phyloP scores from a whole-genome alignment of 2,797 vertebrate species.

The Acestrorhynchus altus region DNA sequence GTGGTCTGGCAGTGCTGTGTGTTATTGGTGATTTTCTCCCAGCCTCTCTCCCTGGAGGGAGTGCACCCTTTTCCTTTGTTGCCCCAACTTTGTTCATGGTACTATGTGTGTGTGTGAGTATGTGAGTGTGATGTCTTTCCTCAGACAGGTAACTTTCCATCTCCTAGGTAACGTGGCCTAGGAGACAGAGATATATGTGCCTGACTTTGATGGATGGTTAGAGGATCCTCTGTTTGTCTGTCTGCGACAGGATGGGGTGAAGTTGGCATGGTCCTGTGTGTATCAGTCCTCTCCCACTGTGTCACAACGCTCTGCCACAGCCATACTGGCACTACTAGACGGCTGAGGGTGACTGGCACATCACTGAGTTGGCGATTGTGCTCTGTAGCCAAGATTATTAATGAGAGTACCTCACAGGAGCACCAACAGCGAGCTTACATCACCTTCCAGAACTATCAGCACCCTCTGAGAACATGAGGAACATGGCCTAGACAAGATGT shows the following conservation, averaged over 20 bases:
- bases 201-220: constrained; percentile 70
- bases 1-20: background rate
- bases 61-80: constrained; percentile 39
- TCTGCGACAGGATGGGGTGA: constrained; percentile 62
- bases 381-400: constrained; percentile 17
- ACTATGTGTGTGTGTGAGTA: background rate
- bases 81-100: constrained; percentile 27
- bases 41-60: background rate
- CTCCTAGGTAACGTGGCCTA: constrained; percentile 60
- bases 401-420: constrained; percentile 2
- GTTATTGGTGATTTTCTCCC: background rate
- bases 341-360: constrained; percentile 62
- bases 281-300: constrained; percentile 61
- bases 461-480: background rate
- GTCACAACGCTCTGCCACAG: constrained; percentile 49
- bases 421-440: background rate
- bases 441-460: background rate
- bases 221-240: constrained; percentile 73
- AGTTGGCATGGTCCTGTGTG: constrained; percentile 57
- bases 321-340: constrained; percentile 13
- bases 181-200: constrained; percentile 48
- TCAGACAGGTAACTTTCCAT: constrained; percentile 49
- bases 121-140: constrained; percentile 28
- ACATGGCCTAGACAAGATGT: background rate
- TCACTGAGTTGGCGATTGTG: constrained; percentile 10